Conservation (phyloP, 2,888 invertebrate genomes). For the Zygaena filipendulae region DNA sequence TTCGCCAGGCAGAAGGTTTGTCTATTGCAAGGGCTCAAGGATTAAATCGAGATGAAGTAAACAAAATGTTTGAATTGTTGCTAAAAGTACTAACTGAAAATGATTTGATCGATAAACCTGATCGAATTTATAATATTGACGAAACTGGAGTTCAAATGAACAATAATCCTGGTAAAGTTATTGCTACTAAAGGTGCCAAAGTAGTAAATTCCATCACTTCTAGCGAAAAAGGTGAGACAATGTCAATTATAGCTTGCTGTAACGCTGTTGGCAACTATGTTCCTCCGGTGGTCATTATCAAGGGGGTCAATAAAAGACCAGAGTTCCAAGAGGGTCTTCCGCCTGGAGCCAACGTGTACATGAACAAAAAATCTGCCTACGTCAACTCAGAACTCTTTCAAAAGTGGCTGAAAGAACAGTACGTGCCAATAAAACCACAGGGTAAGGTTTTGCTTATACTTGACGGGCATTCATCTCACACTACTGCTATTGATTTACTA, state of each 20-base stretch:
- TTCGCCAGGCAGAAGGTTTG: slow-evolving; percentile 21
- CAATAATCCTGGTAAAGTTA: slow-evolving; percentile 26
- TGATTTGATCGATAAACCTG: slow-evolving; percentile 21
- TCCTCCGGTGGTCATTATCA: slow-evolving; percentile 16
- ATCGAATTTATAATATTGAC: slow-evolving; percentile 28
- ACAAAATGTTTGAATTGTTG: slow-evolving; percentile 16
- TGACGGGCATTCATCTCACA: slow-evolving; percentile 18
- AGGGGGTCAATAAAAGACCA: slow-evolving; percentile 19
- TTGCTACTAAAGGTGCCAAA: slow-evolving; percentile 27
- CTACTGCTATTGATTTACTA: slow-evolving; percentile 11
- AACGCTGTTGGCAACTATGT: slow-evolving; percentile 20
- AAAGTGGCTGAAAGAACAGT: slow-evolving; percentile 15
- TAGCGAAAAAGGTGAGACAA: slow-evolving; percentile 19
- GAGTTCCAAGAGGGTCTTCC: slow-evolving; percentile 19
- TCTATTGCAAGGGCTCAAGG: slow-evolving; percentile 16
- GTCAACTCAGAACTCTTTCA: slow-evolving; percentile 18
- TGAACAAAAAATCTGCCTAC: slow-evolving; percentile 21
- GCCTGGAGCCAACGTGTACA: slow-evolving; percentile 16
- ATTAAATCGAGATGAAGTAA: slow-evolving; percentile 18
- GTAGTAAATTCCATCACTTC: slow-evolving; percentile 10
- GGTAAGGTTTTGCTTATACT: slow-evolving; percentile 18
- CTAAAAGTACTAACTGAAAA: slow-evolving; percentile 19
- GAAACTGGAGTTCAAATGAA: slow-evolving; percentile 33
- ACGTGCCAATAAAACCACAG: slow-evolving; percentile 15
- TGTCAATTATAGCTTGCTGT: slow-evolving; percentile 18